Base-by-base conservation (phyloP, 2,888 invertebrate species). In the Lasioglossum calceatum region DNA sequence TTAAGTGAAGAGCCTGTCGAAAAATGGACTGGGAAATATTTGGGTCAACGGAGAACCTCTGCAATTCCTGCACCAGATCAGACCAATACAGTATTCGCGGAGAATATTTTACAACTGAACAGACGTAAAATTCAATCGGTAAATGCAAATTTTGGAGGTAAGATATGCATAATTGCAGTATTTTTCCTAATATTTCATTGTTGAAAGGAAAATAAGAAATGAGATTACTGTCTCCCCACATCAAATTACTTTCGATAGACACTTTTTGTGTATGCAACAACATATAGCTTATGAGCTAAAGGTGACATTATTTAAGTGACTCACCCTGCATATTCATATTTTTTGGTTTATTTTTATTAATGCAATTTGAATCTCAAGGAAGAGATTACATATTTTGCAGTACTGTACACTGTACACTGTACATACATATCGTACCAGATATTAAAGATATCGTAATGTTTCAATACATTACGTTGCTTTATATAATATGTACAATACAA, bases 1-100 rank as follows among this genome's bases (percentile, higher is more conserved):
- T 50, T 82, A 82, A 85, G 50, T 71, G 76, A 54, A 54, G 23
- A 32, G 61, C n/a, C 23, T 84, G 42, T 36, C 27, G 32, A 36
- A 76, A 64, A 79, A 58, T 67, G 36, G 16, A 14, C n/a, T 42
- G 3, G 77, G 67, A 32, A 27, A 23, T 16, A 50, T 4, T 71
- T 71, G n/a, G 71, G 39, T 42, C 42, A 14, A 14, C 12, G 23
- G 39, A 23, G 70, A 39, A 39, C n/a, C 58, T n/a, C n/a, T 58
- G n/a, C 58, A 58, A n/a, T n/a, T 58, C 23, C 58, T 58, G 4
- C 58, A 12, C 58, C 58, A 12, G 54, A n/a, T n/a, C 58, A 58
- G 58, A n/a, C 23, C n/a, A 23, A 12, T 58, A n/a, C 12, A 58
- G n/a, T 12, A n/a, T 58, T 58, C 54, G 54, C 54, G n/a, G n/a